phyloP scores from a whole-genome alignment of 2,888 invertebrate species.

The Masnerella sp. region DNA sequence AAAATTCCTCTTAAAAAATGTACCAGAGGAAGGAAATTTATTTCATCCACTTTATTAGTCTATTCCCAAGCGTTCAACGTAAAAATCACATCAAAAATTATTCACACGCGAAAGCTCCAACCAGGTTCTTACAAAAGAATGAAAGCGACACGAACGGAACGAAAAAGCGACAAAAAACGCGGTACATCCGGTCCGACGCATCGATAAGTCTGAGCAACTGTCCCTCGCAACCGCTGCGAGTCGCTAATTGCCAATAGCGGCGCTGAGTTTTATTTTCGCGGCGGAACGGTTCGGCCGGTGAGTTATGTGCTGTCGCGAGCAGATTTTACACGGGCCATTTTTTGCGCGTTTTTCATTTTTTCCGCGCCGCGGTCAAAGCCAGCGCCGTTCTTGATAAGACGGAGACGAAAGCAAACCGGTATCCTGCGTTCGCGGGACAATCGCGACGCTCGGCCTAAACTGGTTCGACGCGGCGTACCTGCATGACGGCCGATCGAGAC shows the following conservation, averaged over 20 bases:
- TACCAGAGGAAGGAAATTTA: too few species aligned
- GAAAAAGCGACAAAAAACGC: slow-evolving; percentile 4
- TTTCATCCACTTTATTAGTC: too few species aligned
- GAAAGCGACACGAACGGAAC: not conserved
- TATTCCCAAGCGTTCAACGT: too few species aligned
- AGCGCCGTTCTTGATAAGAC: slow-evolving; percentile 20
- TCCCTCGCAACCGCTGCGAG: slow-evolving; percentile 24
- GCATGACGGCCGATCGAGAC: slow-evolving; percentile 40
- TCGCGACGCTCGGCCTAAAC: slow-evolving; percentile 42
- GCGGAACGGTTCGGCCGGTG: slow-evolving; percentile 14
- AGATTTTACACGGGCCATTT: slow-evolving; percentile 37
- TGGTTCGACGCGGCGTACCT: slow-evolving; percentile 47
- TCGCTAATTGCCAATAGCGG: slow-evolving; percentile 40
- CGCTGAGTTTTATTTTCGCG: slow-evolving; percentile 22
- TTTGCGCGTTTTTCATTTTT: slow-evolving; percentile 6
- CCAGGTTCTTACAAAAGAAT: too few species aligned
- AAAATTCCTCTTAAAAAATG: too few species aligned
- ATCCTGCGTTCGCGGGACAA: slow-evolving; percentile 49
- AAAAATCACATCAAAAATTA: too few species aligned
- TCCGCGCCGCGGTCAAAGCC: slow-evolving; percentile 14
- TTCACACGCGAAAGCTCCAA: too few species aligned
- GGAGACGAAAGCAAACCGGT: slow-evolving; percentile 27
- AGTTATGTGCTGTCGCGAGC: slow-evolving; percentile 53
- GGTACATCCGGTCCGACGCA: slow-evolving; percentile 13
- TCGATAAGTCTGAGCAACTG: slow-evolving; percentile 29